These are phyloP conservation scores for Semotilus atromaculatus DNA, from an alignment of 2,797 vertebrate species.

Conservation along the genomic window DNA sequence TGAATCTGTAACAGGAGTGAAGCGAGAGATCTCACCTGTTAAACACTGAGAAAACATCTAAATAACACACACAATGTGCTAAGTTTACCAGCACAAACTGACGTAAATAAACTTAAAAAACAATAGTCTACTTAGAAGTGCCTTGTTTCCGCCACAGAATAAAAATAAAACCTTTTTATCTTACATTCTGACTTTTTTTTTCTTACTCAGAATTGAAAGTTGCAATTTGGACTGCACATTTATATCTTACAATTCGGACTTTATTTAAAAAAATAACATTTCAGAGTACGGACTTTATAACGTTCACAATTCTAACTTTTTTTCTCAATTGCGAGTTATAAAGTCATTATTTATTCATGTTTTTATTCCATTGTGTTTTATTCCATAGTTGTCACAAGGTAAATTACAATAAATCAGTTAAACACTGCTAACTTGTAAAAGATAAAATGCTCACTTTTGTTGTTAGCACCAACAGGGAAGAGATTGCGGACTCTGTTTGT, in stretches of 20 bases:
- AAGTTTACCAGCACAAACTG: not conserved
- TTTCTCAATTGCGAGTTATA: not conserved
- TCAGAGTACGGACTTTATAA: not conserved
- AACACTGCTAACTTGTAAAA: not conserved
- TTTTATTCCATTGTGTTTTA: not conserved
- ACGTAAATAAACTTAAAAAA: not conserved
- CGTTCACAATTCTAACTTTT: not conserved
- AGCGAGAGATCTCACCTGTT: conserved; percentile 10
- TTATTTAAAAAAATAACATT: no score
- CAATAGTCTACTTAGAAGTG: not conserved
- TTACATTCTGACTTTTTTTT: not conserved
- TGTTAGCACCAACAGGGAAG: conserved; percentile 66
- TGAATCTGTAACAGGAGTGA: not conserved
- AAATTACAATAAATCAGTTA: not conserved
- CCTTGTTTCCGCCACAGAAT: not conserved
- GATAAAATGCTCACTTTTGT: conserved; percentile 72
- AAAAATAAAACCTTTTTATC: not conserved
- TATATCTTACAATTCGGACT: not conserved
- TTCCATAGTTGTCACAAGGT: not conserved
- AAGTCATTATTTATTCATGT: not conserved
- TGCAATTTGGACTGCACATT: no score
- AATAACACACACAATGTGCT: not conserved
- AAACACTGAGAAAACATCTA: not conserved
- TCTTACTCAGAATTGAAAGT: no score
- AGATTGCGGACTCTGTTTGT: conserved; percentile 65